A percentile compares a stretch with the other conserved stretches of the same genome.
Evolutionary conservation across 2,888 invertebrate genomes (phyloP).

Genomic region (Eumacrocentrus americanus): DNA sequence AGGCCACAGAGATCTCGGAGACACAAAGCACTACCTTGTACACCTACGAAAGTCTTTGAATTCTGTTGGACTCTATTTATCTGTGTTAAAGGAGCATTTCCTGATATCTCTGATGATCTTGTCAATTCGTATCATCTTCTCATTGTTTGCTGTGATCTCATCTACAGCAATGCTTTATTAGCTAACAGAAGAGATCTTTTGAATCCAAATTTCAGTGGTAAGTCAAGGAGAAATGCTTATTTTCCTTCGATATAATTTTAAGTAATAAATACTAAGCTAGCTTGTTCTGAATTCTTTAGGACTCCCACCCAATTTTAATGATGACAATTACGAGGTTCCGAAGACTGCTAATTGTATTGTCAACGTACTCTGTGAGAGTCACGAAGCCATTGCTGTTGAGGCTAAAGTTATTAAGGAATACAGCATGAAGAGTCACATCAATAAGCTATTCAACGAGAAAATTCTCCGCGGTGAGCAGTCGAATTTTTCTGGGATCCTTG

Average conservation of each 20-base stretch:
- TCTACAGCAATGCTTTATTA: slow-evolving; percentile 85
- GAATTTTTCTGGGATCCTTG: slow-evolving; percentile 77
- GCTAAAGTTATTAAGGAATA: slow-evolving; percentile 91
- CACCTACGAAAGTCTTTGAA: slow-evolving; percentile 83
- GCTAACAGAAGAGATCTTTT: slow-evolving; percentile 82
- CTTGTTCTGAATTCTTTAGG: slow-evolving; percentile 62
- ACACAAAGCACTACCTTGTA: slow-evolving; percentile 77
- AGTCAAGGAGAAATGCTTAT: slow-evolving; percentile 36
- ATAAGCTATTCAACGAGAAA: slow-evolving; percentile 73
- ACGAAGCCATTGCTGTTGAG: slow-evolving; percentile 83
- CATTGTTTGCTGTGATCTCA: slow-evolving; percentile 87
- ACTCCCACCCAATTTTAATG: slow-evolving; percentile 74
- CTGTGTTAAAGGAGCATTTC: slow-evolving; percentile 85
- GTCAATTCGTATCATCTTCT: slow-evolving; percentile 94
- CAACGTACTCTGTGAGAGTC: slow-evolving; percentile 78
- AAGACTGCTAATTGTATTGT: slow-evolving; percentile 82
- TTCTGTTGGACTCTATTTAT: slow-evolving; percentile 95
- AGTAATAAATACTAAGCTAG: background rate
- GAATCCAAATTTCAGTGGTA: slow-evolving; percentile 83
- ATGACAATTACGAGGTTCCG: slow-evolving; percentile 66
- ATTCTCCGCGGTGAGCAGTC: slow-evolving; percentile 76
- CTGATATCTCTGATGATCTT: slow-evolving; percentile 87
- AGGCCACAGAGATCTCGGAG: slow-evolving; percentile 68
- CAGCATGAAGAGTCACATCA: slow-evolving; percentile 80
- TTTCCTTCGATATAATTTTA: background rate